A percentile compares a stretch with the other conserved stretches of the same genome.
Evolutionary conservation across 2,113 vertebrate species (phyloP).

Genomic region (Clupea harengus): DNA sequence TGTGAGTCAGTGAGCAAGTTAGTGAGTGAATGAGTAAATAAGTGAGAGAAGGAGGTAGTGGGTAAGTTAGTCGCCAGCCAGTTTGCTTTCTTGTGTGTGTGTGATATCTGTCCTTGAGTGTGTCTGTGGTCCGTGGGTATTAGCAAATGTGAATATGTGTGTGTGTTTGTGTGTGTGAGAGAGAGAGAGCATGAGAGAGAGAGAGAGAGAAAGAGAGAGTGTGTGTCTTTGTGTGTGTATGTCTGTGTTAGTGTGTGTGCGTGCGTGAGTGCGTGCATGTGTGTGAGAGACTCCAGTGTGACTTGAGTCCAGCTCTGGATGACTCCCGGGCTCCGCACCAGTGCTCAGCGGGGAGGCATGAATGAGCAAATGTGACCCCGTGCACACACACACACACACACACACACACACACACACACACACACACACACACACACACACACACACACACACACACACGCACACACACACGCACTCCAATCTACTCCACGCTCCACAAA

Average conservation of each 20-base stretch:
- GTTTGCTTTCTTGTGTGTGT: too few species aligned
- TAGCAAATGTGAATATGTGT: neutral
- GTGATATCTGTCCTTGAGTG: too few species aligned
- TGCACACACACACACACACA: neutral
- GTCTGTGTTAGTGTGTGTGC: neutral
- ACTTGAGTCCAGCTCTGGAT: neutral
- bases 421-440: neutral
- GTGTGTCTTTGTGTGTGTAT: neutral
- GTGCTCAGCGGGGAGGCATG: slow-evolving; percentile 5
- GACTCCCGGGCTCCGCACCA: neutral
- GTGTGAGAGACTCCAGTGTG: neutral
- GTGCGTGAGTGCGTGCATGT: neutral
- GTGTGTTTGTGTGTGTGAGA: neutral
- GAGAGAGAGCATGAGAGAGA: neutral
- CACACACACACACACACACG: neutral
- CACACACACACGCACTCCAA: neutral
- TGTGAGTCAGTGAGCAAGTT: neutral
- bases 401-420: neutral
- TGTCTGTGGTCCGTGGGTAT: neutral
- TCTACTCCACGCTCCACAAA: slow-evolving; percentile 9
- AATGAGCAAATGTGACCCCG: slow-evolving; percentile 15
- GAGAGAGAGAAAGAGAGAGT: neutral
- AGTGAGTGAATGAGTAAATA: neutral
- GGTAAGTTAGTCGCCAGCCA: neutral
- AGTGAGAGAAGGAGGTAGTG: neutral